Conservation (phyloP, 2,888 invertebrate species). For the Eurois occulta region DNA sequence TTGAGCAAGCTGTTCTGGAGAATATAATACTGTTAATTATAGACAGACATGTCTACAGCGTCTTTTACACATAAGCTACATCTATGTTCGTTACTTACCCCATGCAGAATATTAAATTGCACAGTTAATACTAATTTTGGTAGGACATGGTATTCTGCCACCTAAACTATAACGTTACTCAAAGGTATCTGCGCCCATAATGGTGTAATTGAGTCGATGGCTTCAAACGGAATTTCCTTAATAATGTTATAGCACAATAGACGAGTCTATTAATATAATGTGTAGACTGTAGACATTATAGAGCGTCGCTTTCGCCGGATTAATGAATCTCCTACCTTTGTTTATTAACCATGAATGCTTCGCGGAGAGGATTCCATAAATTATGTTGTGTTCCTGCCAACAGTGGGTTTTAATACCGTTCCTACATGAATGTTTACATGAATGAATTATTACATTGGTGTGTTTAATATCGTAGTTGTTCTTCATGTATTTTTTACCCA, state of each 20-base stretch:
- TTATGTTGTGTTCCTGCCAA: slow-evolving; percentile 51
- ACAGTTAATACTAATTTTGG: slow-evolving; percentile 3
- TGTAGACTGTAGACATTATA: slow-evolving; percentile 54
- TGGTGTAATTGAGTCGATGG: slow-evolving; percentile 56
- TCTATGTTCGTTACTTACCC: background rate
- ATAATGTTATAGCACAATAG: slow-evolving; percentile 62
- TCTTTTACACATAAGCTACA: background rate
- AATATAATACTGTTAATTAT: background rate
- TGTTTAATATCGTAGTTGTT: slow-evolving; percentile 4
- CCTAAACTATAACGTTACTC: slow-evolving; percentile 43
- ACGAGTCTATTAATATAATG: slow-evolving; percentile 61
- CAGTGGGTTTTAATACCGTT: slow-evolving; percentile 36
- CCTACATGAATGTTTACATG: slow-evolving; percentile 39
- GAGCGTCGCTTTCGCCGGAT: slow-evolving; percentile 65
- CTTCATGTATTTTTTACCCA: background rate
- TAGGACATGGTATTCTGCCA: slow-evolving; percentile 12
- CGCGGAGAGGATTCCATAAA: slow-evolving; percentile 64
- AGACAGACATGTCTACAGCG: background rate
- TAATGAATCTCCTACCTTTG: slow-evolving; percentile 69
- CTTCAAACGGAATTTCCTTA: slow-evolving; percentile 64
- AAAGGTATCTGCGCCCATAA: slow-evolving; percentile 49
- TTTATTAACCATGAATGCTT: slow-evolving; percentile 69
- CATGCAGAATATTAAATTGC: slow-evolving; percentile 16
- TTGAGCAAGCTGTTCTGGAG: background rate
- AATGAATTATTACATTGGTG: slow-evolving; percentile 40